Evolutionary conservation across 2,888 invertebrate species (phyloP).

Genomic region (Rhaphigaster nebulosa): DNA sequence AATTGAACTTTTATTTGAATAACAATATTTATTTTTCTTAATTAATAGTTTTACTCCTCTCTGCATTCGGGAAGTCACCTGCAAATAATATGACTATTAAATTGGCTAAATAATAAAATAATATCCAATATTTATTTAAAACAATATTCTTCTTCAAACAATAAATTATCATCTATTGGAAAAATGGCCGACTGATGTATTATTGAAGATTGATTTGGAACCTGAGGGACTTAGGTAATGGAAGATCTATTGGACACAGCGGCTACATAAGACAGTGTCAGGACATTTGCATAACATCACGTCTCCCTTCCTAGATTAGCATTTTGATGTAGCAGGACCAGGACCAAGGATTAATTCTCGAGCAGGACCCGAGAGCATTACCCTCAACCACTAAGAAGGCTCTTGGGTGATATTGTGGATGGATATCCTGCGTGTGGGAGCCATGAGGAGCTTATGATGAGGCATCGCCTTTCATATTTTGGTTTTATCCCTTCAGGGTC

Average conservation of each 20-base stretch:
- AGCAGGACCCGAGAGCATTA: neutral
- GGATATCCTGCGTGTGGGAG: too few relatives aligned
- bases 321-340: conserved; percentile 14
- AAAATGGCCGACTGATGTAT: neutral
- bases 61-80: too few relatives aligned
- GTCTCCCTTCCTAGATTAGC: neutral
- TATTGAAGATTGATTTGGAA: neutral
- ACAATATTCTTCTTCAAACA: too few relatives aligned
- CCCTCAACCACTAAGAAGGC: neutral
- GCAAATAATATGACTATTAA: too few relatives aligned
- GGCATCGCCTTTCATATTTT: neutral
- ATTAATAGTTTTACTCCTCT: too few relatives aligned
- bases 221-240: neutral
- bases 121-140: too few relatives aligned
- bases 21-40: too few relatives aligned
- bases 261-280: neutral
- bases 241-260: neutral
- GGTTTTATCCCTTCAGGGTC: too few relatives aligned
- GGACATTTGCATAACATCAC: neutral
- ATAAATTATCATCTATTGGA: neutral
- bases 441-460: too few relatives aligned
- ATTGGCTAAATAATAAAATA: too few relatives aligned
- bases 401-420: neutral
- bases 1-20: too few relatives aligned
- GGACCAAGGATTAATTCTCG: conserved; percentile 19